A percentile compares a stretch with the other conserved stretches of the same genome.
These are phyloP conservation scores for Disparrhopalites patrizii DNA, from an alignment of 2,888 invertebrate species.

Conservation along the genomic window DNA sequence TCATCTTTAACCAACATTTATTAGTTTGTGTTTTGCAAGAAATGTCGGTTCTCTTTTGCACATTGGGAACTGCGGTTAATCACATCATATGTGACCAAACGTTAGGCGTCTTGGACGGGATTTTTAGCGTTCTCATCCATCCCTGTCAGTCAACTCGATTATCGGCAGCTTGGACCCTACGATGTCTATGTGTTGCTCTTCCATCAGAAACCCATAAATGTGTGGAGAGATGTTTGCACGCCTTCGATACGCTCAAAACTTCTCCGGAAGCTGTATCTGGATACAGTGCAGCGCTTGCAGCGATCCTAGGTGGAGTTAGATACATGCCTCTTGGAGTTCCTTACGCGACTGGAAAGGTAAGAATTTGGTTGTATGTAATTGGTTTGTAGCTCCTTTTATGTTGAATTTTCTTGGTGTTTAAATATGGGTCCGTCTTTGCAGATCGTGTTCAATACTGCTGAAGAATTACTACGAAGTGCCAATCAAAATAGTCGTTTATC, in stretches of 20 bases:
- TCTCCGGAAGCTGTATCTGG: conserved; percentile 83
- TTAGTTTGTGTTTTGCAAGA: conserved; percentile 92
- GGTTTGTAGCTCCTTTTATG: neutral
- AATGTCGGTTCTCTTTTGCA: conserved; percentile 80
- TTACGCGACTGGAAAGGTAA: conserved; percentile 90
- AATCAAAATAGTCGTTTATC: conserved; percentile 94
- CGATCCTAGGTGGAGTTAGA: conserved; percentile 85
- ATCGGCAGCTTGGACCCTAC: conserved; percentile 91
- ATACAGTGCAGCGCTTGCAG: conserved; percentile 89
- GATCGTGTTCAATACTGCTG: conserved; percentile 91
- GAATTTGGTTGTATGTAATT: conserved; percentile 1
- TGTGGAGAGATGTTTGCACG: conserved; percentile 63
- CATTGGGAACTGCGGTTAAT: conserved; percentile 90
- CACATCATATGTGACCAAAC: conserved; percentile 85
- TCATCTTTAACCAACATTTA: conserved; percentile 82
- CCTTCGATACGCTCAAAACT: conserved; percentile 81
- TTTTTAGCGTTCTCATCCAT: conserved; percentile 80
- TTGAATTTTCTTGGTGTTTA: neutral
- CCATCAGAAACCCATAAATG: conserved; percentile 66
- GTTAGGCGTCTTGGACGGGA: conserved; percentile 69
- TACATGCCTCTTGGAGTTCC: conserved; percentile 90
- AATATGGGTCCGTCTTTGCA: conserved; percentile 49
- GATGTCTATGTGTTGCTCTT: conserved; percentile 86
- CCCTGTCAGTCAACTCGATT: conserved; percentile 83
- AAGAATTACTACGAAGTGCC: conserved; percentile 91